Percentiles rank a stretch among this genome's conserved stretches.
phyloP scores from a whole-genome alignment of 2,113 vertebrate species.

The Petromus typicus region DNA sequence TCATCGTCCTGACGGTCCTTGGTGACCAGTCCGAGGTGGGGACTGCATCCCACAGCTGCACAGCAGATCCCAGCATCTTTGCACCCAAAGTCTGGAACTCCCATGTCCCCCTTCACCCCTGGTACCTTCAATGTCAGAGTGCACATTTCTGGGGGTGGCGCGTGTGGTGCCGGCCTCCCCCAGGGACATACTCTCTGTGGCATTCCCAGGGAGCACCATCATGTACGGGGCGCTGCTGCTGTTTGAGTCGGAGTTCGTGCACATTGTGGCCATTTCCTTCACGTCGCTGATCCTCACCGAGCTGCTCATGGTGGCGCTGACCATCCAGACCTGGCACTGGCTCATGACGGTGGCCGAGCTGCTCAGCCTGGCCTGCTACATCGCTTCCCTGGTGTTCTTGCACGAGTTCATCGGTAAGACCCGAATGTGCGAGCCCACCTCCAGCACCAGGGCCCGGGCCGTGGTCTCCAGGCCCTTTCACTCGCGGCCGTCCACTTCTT shows the following conservation, averaged over 20 bases:
- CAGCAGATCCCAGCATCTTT: too few species aligned
- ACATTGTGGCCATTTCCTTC: constrained; percentile 99
- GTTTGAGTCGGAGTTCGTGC: constrained; percentile 98
- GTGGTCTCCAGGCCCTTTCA: rapidly evolving
- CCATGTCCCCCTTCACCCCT: rapidly evolving
- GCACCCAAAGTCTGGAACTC: rapidly evolving
- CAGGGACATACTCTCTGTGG: background rate
- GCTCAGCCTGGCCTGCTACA: constrained; percentile 96
- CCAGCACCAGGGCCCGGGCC: rapidly evolving
- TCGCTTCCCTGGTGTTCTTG: constrained; percentile 97
- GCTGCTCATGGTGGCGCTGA: constrained; percentile 98
- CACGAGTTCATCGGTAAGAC: constrained; percentile 97
- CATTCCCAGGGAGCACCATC: constrained; percentile 95
- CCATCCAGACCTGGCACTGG: constrained; percentile 99
- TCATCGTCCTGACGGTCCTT: too few species aligned
- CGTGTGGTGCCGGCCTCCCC: background rate
- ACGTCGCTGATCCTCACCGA: constrained; percentile 97
- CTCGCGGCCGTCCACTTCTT: rapidly evolving
- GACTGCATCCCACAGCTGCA: background rate
- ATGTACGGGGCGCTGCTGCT: constrained; percentile 98
- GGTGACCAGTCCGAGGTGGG: background rate
- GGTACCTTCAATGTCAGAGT: rapidly evolving
- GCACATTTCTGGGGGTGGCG: background rate
- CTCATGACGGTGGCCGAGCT: constrained; percentile 98
- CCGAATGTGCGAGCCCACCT: rapidly evolving